Percentiles rank a stretch among this genome's conserved stretches.
Evolutionary conservation across 2,888 invertebrate species (phyloP).

Genomic region (Caenorhabditis sp.): DNA sequence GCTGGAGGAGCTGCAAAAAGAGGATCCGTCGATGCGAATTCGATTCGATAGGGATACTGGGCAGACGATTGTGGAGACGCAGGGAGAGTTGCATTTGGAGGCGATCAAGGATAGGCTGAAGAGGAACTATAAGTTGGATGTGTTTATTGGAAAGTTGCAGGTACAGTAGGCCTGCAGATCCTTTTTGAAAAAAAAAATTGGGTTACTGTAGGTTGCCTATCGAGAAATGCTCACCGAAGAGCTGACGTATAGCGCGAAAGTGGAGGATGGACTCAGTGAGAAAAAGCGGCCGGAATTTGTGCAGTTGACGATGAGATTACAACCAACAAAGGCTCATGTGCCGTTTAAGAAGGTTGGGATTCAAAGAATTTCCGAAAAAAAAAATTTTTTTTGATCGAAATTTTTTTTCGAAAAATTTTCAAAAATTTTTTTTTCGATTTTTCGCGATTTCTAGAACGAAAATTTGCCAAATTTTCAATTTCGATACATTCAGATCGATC

Average conservation of each 20-base stretch:
- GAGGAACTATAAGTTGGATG: slow-evolving; percentile 91
- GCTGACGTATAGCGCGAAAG: slow-evolving; percentile 83
- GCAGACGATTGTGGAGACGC: slow-evolving; percentile 83
- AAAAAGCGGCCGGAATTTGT: slow-evolving; percentile 85
- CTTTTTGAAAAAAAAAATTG: background rate
- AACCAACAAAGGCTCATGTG: slow-evolving; percentile 85
- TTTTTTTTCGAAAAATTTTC: slow-evolving; percentile 11
- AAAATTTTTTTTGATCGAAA: background rate
- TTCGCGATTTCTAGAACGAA: background rate
- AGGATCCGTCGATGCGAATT: slow-evolving; percentile 80
- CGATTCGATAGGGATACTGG: slow-evolving; percentile 85
- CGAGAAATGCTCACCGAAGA: slow-evolving; percentile 73
- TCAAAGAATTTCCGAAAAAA: background rate
- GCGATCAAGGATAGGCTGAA: slow-evolving; percentile 88
- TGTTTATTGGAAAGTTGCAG: slow-evolving; percentile 92
- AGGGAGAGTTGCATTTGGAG: slow-evolving; percentile 95
- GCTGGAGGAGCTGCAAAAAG: slow-evolving; percentile 72
- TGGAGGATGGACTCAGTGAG: slow-evolving; percentile 88
- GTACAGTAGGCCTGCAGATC: slow-evolving; percentile 85
- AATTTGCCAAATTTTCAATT: background rate
- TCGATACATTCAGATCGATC: slow-evolving; percentile 21
- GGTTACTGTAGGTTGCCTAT: slow-evolving; percentile 74
- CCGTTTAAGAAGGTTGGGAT: slow-evolving; percentile 40
- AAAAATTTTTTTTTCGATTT: no score
- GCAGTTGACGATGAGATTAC: slow-evolving; percentile 87